Base-by-base conservation (phyloP, 2,113 vertebrate species). In the Heliornis fulica region DNA sequence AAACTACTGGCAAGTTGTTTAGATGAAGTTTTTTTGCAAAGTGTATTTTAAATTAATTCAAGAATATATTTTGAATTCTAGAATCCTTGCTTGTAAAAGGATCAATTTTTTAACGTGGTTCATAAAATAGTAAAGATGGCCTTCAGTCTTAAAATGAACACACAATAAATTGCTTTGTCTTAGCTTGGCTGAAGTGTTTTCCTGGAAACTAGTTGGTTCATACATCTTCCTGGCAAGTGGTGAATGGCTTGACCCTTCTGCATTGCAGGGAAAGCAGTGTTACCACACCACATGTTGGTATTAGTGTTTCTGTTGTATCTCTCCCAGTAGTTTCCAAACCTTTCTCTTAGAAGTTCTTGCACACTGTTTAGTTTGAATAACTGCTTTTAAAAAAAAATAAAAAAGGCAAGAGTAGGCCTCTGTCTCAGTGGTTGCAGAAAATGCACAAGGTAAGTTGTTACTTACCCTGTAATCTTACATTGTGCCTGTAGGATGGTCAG, bases 21-120 rank as follows among this genome's bases (percentile, higher is more conserved):
- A 69, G 88, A 83, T 78, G 8, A 94, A 81, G 5, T 34, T 28
- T 75, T 97, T 93, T 91, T 81, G 83, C 48, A 25, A 82, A 89
- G 69, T 89, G 18, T 88, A 40, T 80, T 83, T 85, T 96, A 88
- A 87, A 74, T 87, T 90, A 71, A 94, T 61, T 90, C 26, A 9
- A 94, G 74, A 91, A 72, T 93, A 70, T 97, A 93, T 89, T 90
- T 92, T 95, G 31, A 83, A 87, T 69, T 84, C 68, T 63, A n/a
- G 76, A 94, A 68, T 95, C 88, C 43, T 97, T 83, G 61, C 40
- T 71, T 96, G 56, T 78, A 81, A 94, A 78, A 86, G 74, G 78
- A 77, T 45, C 3, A 10, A 15, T 86, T 60, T 60, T 70, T 61
- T 32, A 2, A n/a, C 54, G 9, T 26, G 8, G 10, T 61, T 70